Conservation (phyloP, 2,113 vertebrate genomes). For the Solenodon paradoxus region DNA sequence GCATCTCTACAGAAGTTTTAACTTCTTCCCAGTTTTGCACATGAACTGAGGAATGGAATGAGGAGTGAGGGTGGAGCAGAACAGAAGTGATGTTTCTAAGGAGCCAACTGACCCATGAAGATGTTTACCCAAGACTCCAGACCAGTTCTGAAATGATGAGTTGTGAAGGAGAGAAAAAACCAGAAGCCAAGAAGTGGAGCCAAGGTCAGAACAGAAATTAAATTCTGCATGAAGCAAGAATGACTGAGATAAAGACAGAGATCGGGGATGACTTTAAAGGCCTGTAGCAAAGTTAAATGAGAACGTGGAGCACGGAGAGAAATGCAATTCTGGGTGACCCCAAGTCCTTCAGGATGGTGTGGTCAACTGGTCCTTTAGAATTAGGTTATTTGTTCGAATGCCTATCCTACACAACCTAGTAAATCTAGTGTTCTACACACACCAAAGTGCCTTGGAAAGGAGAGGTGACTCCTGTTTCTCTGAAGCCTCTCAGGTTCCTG, state of each 20-base stretch:
- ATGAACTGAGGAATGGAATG: background rate
- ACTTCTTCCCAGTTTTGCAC: background rate
- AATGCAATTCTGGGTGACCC: background rate
- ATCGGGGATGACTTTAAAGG: background rate
- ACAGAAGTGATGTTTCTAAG: background rate
- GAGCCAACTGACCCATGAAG: background rate
- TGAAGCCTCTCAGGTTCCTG: background rate
- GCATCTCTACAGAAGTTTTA: background rate
- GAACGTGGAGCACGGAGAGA: background rate
- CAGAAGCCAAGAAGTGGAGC: constrained; percentile 27
- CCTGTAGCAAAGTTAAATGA: background rate
- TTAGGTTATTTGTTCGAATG: background rate
- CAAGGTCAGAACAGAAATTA: constrained; percentile 27
- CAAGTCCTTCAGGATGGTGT: background rate
- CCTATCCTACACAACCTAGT: too few species aligned
- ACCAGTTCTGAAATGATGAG: constrained; percentile 29
- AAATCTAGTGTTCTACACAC: background rate
- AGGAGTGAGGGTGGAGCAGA: constrained; percentile 2
- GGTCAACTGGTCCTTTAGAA: background rate
- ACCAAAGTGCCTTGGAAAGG: background rate
- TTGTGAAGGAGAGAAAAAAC: constrained; percentile 22
- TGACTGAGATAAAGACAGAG: background rate
- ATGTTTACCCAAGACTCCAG: constrained; percentile 31
- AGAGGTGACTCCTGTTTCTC: background rate
- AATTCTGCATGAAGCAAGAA: background rate